phyloP scores from a whole-genome alignment of 2,888 invertebrate genomes.

The Maniola hyperantus region DNA sequence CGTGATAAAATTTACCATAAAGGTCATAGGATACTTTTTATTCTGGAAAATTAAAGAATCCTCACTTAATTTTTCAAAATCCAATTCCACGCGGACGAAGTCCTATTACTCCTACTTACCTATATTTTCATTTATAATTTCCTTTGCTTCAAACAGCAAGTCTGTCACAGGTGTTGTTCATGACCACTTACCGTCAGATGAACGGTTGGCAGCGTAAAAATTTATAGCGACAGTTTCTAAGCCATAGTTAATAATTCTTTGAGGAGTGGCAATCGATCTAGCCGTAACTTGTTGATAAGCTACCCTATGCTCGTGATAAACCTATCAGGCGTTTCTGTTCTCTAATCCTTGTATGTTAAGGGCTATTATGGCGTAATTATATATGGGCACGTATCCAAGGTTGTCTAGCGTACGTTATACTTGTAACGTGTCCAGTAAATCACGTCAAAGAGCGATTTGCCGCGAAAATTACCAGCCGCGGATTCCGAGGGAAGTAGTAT shows the following conservation, averaged over 20 bases:
- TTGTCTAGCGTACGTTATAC: conserved; percentile 30
- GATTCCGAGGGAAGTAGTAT: conserved; percentile 30
- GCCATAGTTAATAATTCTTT: conserved; percentile 15
- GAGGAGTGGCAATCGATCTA: conserved; percentile 26
- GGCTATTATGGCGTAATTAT: conserved; percentile 18
- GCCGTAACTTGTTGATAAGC: conserved; percentile 22
- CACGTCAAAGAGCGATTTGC: conserved; percentile 46
- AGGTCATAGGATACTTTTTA: no score
- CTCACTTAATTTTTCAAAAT: no score
- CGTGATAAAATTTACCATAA: no score
- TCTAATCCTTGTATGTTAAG: background rate
- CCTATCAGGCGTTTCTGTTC: conserved; percentile 3
- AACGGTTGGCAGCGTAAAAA: conserved; percentile 3
- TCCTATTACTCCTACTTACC: no score
- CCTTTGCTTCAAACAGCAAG: no score
- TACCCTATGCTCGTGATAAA: background rate
- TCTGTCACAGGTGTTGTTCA: no score
- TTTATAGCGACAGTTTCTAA: conserved; percentile 4
- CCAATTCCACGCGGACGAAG: no score
- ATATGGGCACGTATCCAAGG: background rate
- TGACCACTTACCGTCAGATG: background rate
- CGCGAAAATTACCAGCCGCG: conserved; percentile 50
- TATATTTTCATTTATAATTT: no score
- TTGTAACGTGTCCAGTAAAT: conserved; percentile 48
- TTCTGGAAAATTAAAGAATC: no score